Conservation (phyloP, 2,113 vertebrate genomes). For the Channa argus region DNA sequence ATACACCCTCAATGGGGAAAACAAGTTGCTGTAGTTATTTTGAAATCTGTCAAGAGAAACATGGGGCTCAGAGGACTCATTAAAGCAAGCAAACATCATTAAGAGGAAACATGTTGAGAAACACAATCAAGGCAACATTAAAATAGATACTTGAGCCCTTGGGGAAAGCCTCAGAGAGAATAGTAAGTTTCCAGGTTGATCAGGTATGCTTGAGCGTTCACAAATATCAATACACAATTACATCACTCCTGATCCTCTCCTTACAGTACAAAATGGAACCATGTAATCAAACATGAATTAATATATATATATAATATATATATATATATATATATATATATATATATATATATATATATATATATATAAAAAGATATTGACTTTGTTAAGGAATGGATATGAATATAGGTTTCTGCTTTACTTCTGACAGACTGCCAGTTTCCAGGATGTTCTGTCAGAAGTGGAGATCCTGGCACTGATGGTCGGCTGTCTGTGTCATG, state of each 20-base stretch:
- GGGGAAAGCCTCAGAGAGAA: background rate
- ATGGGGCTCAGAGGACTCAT: background rate
- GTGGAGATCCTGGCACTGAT: conserved; percentile 84
- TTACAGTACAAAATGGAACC: too few relatives aligned
- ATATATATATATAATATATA: too few relatives aligned
- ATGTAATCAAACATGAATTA: too few relatives aligned
- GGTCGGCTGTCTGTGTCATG: conserved; percentile 87
- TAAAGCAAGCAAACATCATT: conserved; percentile 2
- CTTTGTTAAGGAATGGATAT: background rate
- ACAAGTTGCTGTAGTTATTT: background rate
- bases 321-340: too few relatives aligned
- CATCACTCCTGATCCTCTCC: too few relatives aligned
- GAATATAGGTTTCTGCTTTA: background rate
- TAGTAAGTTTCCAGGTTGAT: background rate
- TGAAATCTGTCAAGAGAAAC: conserved; percentile 5
- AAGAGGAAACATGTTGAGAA: background rate
- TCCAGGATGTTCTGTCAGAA: conserved; percentile 84
- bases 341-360: too few relatives aligned
- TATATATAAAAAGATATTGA: too few relatives aligned
- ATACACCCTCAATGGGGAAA: background rate
- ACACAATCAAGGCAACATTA: background rate
- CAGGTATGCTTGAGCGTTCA: background rate
- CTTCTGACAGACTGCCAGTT: conserved; percentile 78
- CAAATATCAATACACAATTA: background rate
- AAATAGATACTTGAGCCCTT: background rate